These are phyloP conservation scores for Helicolenus hilgendorfi DNA, from an alignment of 2,797 vertebrate species.

Conservation along the genomic window DNA sequence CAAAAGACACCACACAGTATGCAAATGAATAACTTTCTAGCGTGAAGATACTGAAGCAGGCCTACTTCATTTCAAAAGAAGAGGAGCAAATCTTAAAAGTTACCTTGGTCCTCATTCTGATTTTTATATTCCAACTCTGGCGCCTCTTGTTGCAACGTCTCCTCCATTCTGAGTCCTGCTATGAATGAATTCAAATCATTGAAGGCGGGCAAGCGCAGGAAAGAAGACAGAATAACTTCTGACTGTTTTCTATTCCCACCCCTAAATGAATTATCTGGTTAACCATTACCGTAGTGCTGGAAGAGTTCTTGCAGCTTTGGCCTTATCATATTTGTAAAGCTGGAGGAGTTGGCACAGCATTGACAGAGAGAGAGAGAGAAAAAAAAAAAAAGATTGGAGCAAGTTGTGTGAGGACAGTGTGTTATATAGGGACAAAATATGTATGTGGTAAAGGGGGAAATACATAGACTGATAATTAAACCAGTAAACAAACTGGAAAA, in stretches of 20 bases:
- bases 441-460: neutral
- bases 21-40: neutral
- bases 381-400: conserved; percentile 6
- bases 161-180: conserved; percentile 90
- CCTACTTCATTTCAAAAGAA: neutral
- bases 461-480: neutral
- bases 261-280: conserved; percentile 93
- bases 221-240: conserved; percentile 69
- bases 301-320: conserved; percentile 84
- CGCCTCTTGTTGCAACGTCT: conserved; percentile 75
- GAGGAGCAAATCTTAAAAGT: neutral
- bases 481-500: neutral
- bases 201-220: conserved; percentile 55
- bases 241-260: conserved; percentile 91
- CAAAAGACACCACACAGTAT: neutral
- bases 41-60: neutral
- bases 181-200: conserved; percentile 81
- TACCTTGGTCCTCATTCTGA: conserved; percentile 86
- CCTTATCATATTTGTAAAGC: conserved; percentile 95
- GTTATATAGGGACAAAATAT: conserved; percentile 9
- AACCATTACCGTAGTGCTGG: conserved; percentile 91
- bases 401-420: conserved; percentile 18
- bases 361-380: conserved; percentile 27
- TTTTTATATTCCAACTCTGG: conserved; percentile 62
- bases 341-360: conserved; percentile 88